These are phyloP conservation scores for Caloenas nicobarica DNA, from an alignment of 2,113 vertebrate species.

Conservation along the genomic window DNA sequence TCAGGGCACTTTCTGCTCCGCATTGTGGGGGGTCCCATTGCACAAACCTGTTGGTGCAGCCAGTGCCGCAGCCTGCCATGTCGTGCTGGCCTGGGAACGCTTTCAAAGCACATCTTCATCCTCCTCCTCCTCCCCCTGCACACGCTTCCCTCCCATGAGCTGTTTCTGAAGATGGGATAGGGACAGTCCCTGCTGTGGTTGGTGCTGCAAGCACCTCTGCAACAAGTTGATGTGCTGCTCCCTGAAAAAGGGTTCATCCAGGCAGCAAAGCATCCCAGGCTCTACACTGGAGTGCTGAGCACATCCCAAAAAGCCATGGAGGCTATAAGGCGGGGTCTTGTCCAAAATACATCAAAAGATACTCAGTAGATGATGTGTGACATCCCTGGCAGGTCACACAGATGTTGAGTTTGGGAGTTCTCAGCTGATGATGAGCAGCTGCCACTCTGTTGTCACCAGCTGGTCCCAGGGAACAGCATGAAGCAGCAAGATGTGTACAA, in stretches of 20 bases:
- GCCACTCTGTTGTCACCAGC: accelerated
- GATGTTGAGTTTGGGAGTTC: not conserved
- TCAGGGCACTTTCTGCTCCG: not conserved
- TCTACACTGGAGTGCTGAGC: not conserved
- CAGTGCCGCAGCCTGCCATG: accelerated
- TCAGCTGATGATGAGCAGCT: not conserved
- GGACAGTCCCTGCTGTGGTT: no score
- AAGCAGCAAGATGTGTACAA: not conserved
- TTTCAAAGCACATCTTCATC: not conserved
- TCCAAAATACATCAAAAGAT: not conserved
- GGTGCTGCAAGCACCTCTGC: not conserved
- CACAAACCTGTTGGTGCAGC: not conserved
- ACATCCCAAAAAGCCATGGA: not conserved
- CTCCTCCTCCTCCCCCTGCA: not conserved
- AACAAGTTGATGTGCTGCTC: not conserved
- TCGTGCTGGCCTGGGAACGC: not conserved
- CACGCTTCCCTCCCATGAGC: not conserved
- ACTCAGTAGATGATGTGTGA: no score
- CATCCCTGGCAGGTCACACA: not conserved
- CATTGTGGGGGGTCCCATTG: not conserved
- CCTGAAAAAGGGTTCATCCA: not conserved
- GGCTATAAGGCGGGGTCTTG: not conserved
- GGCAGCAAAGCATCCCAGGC: not conserved
- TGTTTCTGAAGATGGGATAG: not conserved
- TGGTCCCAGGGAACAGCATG: accelerated